These are phyloP conservation scores for Cryptomyrus ogoouensis DNA, from an alignment of 2,113 vertebrate species.

Conservation along the genomic window DNA sequence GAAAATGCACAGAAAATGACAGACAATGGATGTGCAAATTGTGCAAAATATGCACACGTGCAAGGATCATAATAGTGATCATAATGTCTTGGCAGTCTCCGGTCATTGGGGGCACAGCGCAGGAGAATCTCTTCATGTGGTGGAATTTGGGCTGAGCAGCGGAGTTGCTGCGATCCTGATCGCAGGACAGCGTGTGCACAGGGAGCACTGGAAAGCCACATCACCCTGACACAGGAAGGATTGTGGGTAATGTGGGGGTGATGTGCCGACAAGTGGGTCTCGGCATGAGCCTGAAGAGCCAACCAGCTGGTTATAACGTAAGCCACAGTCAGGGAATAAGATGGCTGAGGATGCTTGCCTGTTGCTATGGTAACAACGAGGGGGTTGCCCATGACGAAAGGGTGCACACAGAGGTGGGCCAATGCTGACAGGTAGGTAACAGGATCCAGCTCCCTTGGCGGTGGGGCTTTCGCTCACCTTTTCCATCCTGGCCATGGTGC, in stretches of 20 bases:
- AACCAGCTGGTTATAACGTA: neutral
- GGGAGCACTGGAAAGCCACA: neutral
- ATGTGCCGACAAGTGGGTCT: neutral
- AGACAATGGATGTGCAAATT: neutral
- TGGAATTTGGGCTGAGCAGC: neutral
- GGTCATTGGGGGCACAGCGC: neutral
- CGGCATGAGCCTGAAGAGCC: neutral
- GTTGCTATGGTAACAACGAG: neutral
- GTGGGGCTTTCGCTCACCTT: neutral
- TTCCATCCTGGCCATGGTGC: neutral
- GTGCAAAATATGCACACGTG: neutral
- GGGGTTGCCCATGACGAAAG: neutral
- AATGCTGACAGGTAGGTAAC: neutral
- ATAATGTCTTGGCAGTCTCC: neutral
- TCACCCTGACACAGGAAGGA: neutral
- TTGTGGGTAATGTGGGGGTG: neutral
- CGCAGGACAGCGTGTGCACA: neutral
- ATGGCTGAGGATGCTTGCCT: neutral
- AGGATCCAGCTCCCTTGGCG: neutral
- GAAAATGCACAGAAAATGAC: neutral
- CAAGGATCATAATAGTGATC: neutral
- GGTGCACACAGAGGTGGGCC: neutral
- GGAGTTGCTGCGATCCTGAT: neutral
- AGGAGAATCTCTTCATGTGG: neutral
- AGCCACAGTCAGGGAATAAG: neutral